Evolutionary conservation across 2,888 invertebrate species (phyloP).

Genomic region (Drosophila stalkeri): DNA sequence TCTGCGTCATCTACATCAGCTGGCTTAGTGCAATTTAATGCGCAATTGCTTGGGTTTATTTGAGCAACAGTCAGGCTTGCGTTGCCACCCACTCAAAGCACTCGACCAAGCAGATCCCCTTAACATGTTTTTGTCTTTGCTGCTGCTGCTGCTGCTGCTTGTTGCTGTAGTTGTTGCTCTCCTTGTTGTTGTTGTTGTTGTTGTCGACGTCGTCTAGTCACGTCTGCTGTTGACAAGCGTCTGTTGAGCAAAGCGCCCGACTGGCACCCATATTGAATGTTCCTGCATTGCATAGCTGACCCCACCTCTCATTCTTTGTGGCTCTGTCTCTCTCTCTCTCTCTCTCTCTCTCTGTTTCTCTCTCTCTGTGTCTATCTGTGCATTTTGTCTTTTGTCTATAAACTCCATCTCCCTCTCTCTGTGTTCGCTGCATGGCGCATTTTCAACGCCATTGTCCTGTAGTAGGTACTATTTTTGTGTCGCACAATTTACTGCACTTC

Average conservation of each 20-base stretch:
- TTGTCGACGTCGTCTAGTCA: conserved; percentile 72
- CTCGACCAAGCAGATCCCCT: conserved; percentile 15
- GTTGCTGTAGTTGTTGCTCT: conserved; percentile 32
- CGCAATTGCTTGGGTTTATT: conserved; percentile 70
- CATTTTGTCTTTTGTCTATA: conserved; percentile 22
- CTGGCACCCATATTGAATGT: conserved; percentile 72
- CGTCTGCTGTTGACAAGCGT: conserved; percentile 78
- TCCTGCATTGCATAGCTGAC: conserved; percentile 29
- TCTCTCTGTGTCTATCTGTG: conserved; percentile 2
- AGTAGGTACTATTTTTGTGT: conserved; percentile 76
- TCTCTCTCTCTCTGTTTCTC: conserved; percentile 1
- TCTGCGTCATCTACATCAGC: conserved; percentile 46
- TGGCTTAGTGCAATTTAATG: conserved; percentile 70
- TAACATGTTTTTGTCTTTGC: conserved; percentile 65
- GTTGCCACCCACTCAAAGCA: conserved; percentile 23
- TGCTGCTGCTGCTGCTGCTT: conserved; percentile 36
- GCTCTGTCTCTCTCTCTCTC: conserved; percentile 6
- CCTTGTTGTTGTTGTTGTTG: conserved; percentile 29
- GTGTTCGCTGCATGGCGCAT: conserved; percentile 70
- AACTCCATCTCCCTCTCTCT: conserved; percentile 38
- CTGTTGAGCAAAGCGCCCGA: conserved; percentile 64
- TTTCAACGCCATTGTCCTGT: conserved; percentile 77
- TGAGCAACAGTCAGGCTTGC: conserved; percentile 48
- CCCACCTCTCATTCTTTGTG: conserved; percentile 6
- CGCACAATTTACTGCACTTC: conserved; percentile 80